These are phyloP conservation scores for Dynastes tityus DNA, from an alignment of 2,888 invertebrate species.

Conservation along the genomic window DNA sequence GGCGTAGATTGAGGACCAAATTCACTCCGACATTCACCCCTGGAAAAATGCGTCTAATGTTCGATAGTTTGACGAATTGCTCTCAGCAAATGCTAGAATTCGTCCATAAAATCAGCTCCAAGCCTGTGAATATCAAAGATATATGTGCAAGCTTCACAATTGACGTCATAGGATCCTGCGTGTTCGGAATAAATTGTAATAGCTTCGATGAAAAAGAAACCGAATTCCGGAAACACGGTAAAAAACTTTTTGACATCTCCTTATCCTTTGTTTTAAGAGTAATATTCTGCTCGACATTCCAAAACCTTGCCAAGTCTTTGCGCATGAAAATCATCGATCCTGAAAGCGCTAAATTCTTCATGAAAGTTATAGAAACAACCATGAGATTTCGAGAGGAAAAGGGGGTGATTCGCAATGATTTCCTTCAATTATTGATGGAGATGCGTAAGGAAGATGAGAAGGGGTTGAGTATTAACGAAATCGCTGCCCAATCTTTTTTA, in stretches of 20 bases:
- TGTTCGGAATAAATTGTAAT: slow-evolving; percentile 76
- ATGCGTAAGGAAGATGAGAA: slow-evolving; percentile 63
- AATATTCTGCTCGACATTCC: slow-evolving; percentile 51
- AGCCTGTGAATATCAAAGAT: slow-evolving; percentile 63
- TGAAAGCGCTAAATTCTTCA: slow-evolving; percentile 69
- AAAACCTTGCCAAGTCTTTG: slow-evolving; percentile 57
- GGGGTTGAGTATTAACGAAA: slow-evolving; percentile 59
- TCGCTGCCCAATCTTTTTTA: slow-evolving; percentile 73
- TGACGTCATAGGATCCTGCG: slow-evolving; percentile 75
- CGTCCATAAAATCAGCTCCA: slow-evolving; percentile 36
- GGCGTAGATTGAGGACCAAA: slow-evolving; percentile 70
- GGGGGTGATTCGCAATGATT: slow-evolving; percentile 71
- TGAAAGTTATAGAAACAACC: slow-evolving; percentile 68
- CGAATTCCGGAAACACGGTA: slow-evolving; percentile 67
- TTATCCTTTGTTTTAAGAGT: slow-evolving; percentile 46
- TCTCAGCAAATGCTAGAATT: slow-evolving; percentile 42
- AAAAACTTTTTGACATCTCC: slow-evolving; percentile 49
- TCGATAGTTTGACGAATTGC: slow-evolving; percentile 49
- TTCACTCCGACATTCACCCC: slow-evolving; percentile 55
- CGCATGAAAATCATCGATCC: slow-evolving; percentile 56
- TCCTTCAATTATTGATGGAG: slow-evolving; percentile 73
- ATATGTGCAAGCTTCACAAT: slow-evolving; percentile 73
- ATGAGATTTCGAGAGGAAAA: slow-evolving; percentile 70
- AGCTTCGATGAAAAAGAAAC: slow-evolving; percentile 73
- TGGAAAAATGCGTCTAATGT: slow-evolving; percentile 56